Percentiles rank a stretch among this genome's conserved stretches.
Evolutionary conservation across 2,797 vertebrate genomes (phyloP).

Genomic region (Characodon lateralis): DNA sequence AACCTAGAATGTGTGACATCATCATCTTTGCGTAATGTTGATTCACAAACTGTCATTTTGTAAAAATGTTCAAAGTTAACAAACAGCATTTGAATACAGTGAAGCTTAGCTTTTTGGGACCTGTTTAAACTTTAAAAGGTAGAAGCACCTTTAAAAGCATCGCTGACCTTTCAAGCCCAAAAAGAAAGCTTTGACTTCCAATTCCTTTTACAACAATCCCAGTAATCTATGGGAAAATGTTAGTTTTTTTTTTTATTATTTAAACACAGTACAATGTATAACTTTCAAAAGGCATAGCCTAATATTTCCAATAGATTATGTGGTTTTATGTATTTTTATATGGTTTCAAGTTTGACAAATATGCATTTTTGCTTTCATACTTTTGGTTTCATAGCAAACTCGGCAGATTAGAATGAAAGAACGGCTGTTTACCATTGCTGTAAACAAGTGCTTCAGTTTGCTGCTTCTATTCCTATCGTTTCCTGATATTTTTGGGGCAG

Average conservation of each 20-base stretch:
- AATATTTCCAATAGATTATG: background rate
- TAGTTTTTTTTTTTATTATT: background rate
- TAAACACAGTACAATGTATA: background rate
- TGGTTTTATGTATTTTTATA: background rate
- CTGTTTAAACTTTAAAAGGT: background rate
- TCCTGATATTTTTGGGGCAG: constrained; percentile 25
- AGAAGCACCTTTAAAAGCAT: background rate
- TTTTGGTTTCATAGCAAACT: background rate
- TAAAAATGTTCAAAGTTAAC: background rate
- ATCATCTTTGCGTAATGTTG: no score
- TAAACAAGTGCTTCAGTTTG: constrained; percentile 1
- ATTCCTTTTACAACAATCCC: no score
- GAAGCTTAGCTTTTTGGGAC: background rate
- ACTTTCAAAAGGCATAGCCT: background rate
- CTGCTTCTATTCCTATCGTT: constrained; percentile 28
- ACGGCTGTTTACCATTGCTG: background rate
- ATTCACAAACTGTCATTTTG: background rate
- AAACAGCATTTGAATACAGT: background rate
- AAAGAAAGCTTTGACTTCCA: no score
- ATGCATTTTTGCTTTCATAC: background rate
- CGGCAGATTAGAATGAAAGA: background rate
- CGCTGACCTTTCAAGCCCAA: no score
- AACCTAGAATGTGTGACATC: no score
- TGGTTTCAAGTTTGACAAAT: background rate
- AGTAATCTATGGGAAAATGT: no score